Percentiles rank a stretch among this genome's conserved stretches.
These are phyloP conservation scores for Mola mola DNA, from an alignment of 2,113 vertebrate genomes.

Conservation along the genomic window DNA sequence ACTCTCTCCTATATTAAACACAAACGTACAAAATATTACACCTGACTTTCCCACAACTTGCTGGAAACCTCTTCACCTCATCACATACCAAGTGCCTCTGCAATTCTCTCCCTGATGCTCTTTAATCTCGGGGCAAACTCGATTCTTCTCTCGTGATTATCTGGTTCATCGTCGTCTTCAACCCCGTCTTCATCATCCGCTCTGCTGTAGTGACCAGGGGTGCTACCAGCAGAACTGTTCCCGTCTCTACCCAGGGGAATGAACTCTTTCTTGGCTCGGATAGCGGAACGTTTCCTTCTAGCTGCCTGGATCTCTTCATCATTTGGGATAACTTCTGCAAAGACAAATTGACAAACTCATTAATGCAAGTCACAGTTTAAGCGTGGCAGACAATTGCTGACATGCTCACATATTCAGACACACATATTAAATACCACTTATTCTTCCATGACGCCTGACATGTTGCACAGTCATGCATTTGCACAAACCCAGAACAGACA, in stretches of 20 bases:
- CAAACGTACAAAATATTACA: slow-evolving; percentile 1
- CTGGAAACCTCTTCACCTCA: neutral
- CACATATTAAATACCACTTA: neutral
- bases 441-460: neutral
- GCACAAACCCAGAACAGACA: too few relatives aligned
- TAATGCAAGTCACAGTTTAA: too few relatives aligned
- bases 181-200: slow-evolving; percentile 56
- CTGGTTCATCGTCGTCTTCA: slow-evolving; percentile 81
- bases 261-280: slow-evolving; percentile 82
- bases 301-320: slow-evolving; percentile 79
- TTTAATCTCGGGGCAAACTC: slow-evolving; percentile 84
- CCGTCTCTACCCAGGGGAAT: slow-evolving; percentile 80
- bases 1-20: slow-evolving; percentile 70
- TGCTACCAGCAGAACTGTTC: slow-evolving; percentile 44
- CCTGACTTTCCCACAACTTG: neutral
- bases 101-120: slow-evolving; percentile 86
- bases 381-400: neutral
- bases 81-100: slow-evolving; percentile 85
- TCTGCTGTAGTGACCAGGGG: slow-evolving; percentile 58
- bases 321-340: slow-evolving; percentile 81
- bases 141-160: slow-evolving; percentile 84
- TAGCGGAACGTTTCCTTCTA: slow-evolving; percentile 77
- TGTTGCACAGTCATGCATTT: too few relatives aligned
- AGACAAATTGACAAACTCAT: slow-evolving; percentile 2
- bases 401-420: neutral